Conservation (phyloP, 2,113 vertebrate species). For the Neoarius graeffei region DNA sequence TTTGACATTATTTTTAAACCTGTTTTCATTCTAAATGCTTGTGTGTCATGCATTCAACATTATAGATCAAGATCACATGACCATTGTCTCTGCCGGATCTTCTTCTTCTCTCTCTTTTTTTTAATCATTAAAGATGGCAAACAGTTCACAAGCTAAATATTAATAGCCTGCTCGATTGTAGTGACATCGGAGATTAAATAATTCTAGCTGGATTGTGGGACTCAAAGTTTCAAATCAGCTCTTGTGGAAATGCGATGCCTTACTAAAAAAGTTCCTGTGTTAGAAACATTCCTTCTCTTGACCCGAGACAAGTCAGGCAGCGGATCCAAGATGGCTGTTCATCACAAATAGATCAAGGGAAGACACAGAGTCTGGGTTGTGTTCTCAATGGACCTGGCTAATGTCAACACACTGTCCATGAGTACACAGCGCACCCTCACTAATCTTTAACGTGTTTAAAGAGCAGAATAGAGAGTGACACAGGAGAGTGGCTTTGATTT, state of each 20-base stretch:
- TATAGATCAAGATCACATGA: neutral
- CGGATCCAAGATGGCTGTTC: slow-evolving; percentile 10
- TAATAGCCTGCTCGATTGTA: neutral
- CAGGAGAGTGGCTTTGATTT: neutral
- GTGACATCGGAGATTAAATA: neutral
- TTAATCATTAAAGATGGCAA: neutral
- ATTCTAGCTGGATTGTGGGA: neutral
- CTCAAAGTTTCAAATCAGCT: neutral
- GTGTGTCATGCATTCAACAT: neutral
- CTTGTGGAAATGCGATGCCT: neutral
- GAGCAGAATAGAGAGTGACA: neutral
- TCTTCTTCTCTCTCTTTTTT: neutral
- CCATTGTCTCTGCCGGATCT: neutral
- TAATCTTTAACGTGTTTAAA: slow-evolving; percentile 42
- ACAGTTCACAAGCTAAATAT: neutral
- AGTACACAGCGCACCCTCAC: slow-evolving; percentile 40
- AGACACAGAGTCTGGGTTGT: neutral
- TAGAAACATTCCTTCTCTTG: slow-evolving; percentile 13
- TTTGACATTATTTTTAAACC: neutral
- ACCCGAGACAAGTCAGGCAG: neutral
- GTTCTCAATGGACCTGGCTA: slow-evolving; percentile 17
- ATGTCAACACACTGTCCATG: slow-evolving; percentile 25
- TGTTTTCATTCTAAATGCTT: neutral
- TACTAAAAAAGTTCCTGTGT: neutral
- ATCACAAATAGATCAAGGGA: slow-evolving; percentile 19